Conservation (phyloP, 92 coral and sea anemone species). For the Chrysogorgia sp. region DNA sequence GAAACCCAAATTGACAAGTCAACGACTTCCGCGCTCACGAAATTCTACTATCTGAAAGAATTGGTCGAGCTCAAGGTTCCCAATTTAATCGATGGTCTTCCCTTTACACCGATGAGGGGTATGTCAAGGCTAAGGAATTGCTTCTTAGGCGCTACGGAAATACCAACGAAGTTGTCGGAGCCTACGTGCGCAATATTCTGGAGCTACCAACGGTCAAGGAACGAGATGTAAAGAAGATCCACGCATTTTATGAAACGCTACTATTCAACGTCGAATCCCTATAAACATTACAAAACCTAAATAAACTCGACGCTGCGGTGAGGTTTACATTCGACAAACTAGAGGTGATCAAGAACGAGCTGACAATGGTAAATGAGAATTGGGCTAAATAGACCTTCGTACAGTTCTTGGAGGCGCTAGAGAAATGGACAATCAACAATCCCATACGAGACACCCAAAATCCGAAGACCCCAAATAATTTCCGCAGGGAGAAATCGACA, state of each 20-base stretch:
- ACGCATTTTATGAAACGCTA: slow-evolving; percentile 62
- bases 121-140: slow-evolving; percentile 42
- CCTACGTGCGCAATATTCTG: too few species aligned
- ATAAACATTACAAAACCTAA: slow-evolving; percentile 39
- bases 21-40: slow-evolving; percentile 39
- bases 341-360: too few species aligned
- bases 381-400: too few species aligned
- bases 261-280: slow-evolving; percentile 67
- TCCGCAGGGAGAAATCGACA: too few species aligned
- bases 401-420: too few species aligned
- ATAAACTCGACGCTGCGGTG: too few species aligned
- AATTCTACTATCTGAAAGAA: slow-evolving; percentile 66
- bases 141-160: slow-evolving; percentile 50
- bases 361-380: too few species aligned
- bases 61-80: slow-evolving; percentile 55
- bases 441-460: too few species aligned
- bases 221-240: slow-evolving; percentile 58
- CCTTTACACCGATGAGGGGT: slow-evolving; percentile 65
- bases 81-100: slow-evolving; percentile 65
- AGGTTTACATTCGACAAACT: too few species aligned
- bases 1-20: slow-evolving; percentile 41
- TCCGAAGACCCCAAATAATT: too few species aligned
- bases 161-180: slow-evolving; percentile 31
- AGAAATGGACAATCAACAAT: too few species aligned
- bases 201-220: slow-evolving; percentile 62